Evolutionary conservation across 2,797 vertebrate genomes (phyloP), one percentile per base, ranked within the genome.

Genomic region (Hippoglossus hippoglossus): DNA sequence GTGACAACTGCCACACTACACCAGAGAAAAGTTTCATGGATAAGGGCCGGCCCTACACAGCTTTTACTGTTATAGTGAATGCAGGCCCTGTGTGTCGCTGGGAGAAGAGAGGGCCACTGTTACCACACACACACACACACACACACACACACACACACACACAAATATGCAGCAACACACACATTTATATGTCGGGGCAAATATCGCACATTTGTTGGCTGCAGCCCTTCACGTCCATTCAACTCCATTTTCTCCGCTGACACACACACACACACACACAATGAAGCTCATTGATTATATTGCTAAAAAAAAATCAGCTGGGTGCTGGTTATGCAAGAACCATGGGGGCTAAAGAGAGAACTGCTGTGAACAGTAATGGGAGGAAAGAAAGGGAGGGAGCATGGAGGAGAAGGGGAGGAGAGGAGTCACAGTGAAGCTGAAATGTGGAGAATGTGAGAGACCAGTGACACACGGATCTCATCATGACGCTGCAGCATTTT

Each of bases 301-400:
- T 57, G 81, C 81, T 80, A 84, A 85, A 91, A 84, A 85, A 85
- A 91, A 84, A 85, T 89, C 89, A 90, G 83, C 87, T 87, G 91
- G 84, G 73, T 72, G 79, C 78, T 71, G 77, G 75, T 94, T 92
- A 93, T 82, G 78, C 44, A 93, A 91, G 83, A 85, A 36, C 44
- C 66, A 67, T 2, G 70, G 77, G 81, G 78, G 75, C 44, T 52
- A 24, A 46, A 64, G 69, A 62, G 55, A 25, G 60, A 46, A 12
- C 49, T 63, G 63, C 67, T 56, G 61, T 0, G 18, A 24, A 74
- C 47, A 57, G 66, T 26, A 13, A 49, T 3, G 16, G 55, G n/a
- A 39, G 41, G 13, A 15, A 21, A 25, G 16, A 3, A 21, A 4
- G 19, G 19, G 19, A 22, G 53, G 67, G 24, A 0, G 3, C 16